Evolutionary conservation across 2,888 invertebrate species (phyloP).

Genomic region (Rhogogaster chlorosoma): DNA sequence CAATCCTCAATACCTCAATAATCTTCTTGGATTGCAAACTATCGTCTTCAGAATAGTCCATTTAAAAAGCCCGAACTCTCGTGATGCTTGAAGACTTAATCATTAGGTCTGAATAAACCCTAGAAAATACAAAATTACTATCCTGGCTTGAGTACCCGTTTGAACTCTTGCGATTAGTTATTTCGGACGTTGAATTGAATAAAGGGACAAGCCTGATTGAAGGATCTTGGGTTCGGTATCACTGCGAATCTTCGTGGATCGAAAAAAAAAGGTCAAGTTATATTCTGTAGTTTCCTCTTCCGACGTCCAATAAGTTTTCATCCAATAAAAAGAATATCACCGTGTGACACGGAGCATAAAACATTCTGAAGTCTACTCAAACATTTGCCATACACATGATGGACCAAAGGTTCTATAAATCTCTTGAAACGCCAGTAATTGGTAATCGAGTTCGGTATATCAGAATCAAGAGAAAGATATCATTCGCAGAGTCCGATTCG

Average conservation of each 20-base stretch:
- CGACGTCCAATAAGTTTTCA: neutral
- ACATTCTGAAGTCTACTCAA: neutral
- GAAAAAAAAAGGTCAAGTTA: neutral
- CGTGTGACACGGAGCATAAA: neutral
- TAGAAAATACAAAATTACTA: neutral
- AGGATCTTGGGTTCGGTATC: neutral
- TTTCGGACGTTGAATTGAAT: neutral
- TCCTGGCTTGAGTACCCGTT: neutral
- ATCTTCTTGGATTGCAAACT: neutral
- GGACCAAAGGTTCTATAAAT: neutral
- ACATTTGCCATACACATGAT: neutral
- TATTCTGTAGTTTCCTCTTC: neutral
- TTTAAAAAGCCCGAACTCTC: neutral
- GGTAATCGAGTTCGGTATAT: neutral
- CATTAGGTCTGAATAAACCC: too few species aligned
- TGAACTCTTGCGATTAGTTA: neutral
- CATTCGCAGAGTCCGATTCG: neutral
- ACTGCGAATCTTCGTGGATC: neutral
- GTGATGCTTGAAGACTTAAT: neutral
- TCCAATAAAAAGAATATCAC: neutral
- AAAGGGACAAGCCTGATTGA: neutral
- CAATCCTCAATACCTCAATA: too few species aligned
- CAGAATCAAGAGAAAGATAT: neutral
- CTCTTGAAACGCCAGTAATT: neutral
- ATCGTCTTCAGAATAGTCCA: neutral